phyloP scores from a whole-genome alignment of 2,797 vertebrate species.

The Sardinella longiceps region DNA sequence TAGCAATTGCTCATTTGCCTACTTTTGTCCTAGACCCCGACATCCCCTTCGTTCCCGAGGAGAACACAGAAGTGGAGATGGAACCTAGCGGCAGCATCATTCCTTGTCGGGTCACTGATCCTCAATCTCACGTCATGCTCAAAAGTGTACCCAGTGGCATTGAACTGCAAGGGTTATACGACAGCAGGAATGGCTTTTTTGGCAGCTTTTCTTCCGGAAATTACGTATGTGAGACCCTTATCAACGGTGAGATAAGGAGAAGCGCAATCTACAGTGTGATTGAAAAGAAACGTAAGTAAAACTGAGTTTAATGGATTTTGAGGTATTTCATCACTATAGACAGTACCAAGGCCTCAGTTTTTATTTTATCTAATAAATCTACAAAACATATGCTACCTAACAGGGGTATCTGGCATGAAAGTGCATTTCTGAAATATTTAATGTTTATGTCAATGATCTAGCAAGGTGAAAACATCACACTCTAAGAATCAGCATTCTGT shows the following conservation, averaged over 20 bases:
- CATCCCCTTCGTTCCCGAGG: conserved; percentile 81
- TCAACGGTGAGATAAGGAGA: conserved; percentile 66
- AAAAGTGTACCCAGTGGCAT: conserved; percentile 66
- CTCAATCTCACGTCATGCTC: conserved; percentile 77
- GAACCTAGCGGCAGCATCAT: conserved; percentile 69
- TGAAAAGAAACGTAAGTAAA: conserved; percentile 71
- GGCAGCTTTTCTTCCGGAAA: conserved; percentile 74
- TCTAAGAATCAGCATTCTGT: background rate
- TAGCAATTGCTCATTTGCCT: background rate
- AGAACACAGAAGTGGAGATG: conserved; percentile 71
- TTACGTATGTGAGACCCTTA: conserved; percentile 83
- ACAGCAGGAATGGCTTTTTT: conserved; percentile 85
- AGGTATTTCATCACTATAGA: background rate
- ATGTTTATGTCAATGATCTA: background rate
- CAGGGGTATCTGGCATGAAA: no score
- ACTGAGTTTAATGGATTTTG: background rate
- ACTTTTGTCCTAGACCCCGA: conserved; percentile 75
- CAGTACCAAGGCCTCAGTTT: background rate
- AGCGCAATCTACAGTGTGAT: conserved; percentile 83
- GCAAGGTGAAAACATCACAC: background rate
- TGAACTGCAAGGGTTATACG: conserved; percentile 72
- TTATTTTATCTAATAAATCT: background rate
- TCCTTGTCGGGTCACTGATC: conserved; percentile 87
- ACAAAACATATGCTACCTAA: no score
- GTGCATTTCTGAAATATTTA: no score